Base-by-base conservation (phyloP, 1,140 invertebrate genomes). In the Anagrus nilaparvatae region DNA sequence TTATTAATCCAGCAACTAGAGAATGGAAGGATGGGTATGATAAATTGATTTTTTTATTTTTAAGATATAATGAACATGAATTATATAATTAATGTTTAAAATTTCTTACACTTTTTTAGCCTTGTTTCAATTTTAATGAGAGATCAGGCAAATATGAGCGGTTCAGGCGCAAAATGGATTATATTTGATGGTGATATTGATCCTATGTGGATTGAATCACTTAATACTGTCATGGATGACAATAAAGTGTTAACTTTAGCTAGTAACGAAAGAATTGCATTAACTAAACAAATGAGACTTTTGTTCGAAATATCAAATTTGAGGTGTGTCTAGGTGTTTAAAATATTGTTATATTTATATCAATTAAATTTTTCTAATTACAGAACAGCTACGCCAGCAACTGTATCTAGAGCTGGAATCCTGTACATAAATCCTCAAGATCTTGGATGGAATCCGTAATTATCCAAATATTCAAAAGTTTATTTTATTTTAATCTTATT, bases 191-290 rank as follows among this genome's bases (percentile, higher is more conserved):
- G 92, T 23, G 92, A 97, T 55, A 97, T 97, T 55, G 94, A 97
- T 78, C 93, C 94, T 1, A 96, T 96, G 90, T 97, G 92, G 93
- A 97, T 97, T 50, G 92, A 96, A 65, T 95, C 90, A 2, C 67
- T 97, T 7, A 97, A 97, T 59, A 88, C 85, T 1, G 84, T 89
- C 1, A 89, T 90, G 87, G 87, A 90, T 65, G 86, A 90, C 57
- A 89, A 90, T 56, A 88, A 89, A 72, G 79, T 97, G 7, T 69
- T 97, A 40, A 97, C 94, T 5, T 67, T 97, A 50, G 93, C 93
- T 4, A 96, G 90, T 63, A 97, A 97, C 55, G 93, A 97, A 60
- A 75, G 93, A 44, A 96, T 97, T 28, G 87, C 92, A 0, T 60
- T 97, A 24, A 96, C 89, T 1, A 79, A 81, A 24, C 74, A 79